Percentiles rank a stretch among this genome's conserved stretches.
These are phyloP conservation scores for Sarcoramphus papa DNA, from an alignment of 2,797 vertebrate species.

Conservation along the genomic window DNA sequence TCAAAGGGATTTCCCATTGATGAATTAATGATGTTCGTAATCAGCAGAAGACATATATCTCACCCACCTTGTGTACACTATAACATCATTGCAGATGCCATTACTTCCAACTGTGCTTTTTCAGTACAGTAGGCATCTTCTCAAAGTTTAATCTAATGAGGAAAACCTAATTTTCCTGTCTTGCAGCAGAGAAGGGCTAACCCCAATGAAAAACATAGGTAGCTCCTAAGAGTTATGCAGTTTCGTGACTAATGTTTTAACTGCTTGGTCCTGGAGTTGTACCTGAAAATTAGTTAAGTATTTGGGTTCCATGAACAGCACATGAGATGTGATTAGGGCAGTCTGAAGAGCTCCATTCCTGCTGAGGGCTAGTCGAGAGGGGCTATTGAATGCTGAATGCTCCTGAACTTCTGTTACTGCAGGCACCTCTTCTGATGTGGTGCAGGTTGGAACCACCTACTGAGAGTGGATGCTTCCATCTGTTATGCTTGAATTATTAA, in stretches of 20 bases:
- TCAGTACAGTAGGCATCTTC: not conserved
- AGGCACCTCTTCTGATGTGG: not conserved
- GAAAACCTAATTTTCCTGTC: not conserved
- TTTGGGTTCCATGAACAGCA: not conserved
- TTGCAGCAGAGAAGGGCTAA: not conserved
- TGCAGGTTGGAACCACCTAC: not conserved
- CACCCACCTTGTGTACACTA: not conserved
- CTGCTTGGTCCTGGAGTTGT: not conserved
- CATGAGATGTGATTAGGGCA: not conserved
- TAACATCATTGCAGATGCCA: not conserved
- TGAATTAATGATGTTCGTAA: not conserved
- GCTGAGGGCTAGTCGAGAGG: not conserved
- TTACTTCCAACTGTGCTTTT: not conserved
- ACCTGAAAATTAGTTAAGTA: not conserved
- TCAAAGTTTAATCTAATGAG: not conserved
- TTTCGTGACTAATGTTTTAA: not conserved
- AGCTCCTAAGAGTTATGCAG: not conserved
- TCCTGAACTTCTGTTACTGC: not conserved
- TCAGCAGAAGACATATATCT: not conserved
- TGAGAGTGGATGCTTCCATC: not conserved
- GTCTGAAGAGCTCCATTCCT: not conserved
- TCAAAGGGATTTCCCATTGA: not conserved
- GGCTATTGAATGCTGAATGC: not conserved
- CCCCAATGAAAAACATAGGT: not conserved
- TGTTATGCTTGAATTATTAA: not conserved